Percentiles rank a stretch among this genome's conserved stretches.
Evolutionary conservation across 2,797 vertebrate species (phyloP).

Genomic region (Eulemur rubriventer): DNA sequence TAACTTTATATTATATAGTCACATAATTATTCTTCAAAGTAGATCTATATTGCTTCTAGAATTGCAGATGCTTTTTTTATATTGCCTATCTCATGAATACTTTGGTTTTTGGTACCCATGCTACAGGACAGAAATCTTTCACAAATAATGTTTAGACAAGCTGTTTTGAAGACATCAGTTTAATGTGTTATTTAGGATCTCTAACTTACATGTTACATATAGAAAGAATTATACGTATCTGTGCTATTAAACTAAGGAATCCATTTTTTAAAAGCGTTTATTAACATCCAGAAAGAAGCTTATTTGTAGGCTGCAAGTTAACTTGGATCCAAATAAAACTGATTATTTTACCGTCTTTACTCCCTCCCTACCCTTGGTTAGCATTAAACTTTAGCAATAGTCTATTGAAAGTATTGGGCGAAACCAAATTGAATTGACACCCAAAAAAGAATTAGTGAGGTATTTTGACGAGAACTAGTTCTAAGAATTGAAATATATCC

Average conservation of each 20-base stretch:
- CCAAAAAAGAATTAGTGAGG: slow-evolving; percentile 55
- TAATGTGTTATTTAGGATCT: slow-evolving; percentile 38
- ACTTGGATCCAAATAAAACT: slow-evolving; percentile 33
- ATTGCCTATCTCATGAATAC: neutral
- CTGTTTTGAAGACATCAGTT: neutral
- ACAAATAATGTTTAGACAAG: neutral
- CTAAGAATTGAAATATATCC: slow-evolving; percentile 53
- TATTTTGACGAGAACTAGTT: slow-evolving; percentile 61
- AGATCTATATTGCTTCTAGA: neutral
- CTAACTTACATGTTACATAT: neutral
- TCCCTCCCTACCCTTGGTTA: neutral
- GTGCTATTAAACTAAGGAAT: neutral
- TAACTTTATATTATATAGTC: neutral
- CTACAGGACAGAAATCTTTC: neutral
- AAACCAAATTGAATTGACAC: slow-evolving; percentile 36
- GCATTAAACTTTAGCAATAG: slow-evolving; percentile 4
- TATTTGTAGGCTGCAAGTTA: slow-evolving; percentile 35
- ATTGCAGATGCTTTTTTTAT: neutral
- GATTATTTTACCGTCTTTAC: slow-evolving; percentile 36
- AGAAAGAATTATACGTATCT: neutral
- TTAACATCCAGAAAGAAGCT: slow-evolving; percentile 41
- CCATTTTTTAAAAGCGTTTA: slow-evolving; percentile 2
- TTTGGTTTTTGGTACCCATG: slow-evolving; percentile 10
- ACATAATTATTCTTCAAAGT: neutral
- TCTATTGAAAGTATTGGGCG: slow-evolving; percentile 26